Evolutionary conservation across 2,888 invertebrate genomes (phyloP).

Genomic region (Drosophila nr. fundita): DNA sequence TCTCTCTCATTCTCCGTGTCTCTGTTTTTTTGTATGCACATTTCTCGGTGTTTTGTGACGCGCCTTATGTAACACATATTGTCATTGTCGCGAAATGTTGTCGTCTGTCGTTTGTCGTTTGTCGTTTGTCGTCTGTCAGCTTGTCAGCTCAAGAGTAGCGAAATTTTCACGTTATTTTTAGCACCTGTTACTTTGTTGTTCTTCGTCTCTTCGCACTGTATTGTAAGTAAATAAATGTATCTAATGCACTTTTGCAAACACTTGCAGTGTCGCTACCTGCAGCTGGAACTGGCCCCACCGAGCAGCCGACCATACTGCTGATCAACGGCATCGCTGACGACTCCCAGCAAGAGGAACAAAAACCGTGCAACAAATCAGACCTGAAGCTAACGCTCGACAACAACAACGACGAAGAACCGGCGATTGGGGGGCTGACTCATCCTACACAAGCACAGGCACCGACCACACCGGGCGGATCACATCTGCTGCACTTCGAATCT

Average conservation of each 20-base stretch:
- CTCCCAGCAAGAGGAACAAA: slow-evolving; percentile 39
- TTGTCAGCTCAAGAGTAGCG: slow-evolving; percentile 27
- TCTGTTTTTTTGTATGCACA: slow-evolving; percentile 21
- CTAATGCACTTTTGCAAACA: slow-evolving; percentile 12
- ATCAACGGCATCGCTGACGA: slow-evolving; percentile 79
- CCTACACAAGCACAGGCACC: slow-evolving; percentile 40
- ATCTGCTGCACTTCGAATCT: slow-evolving; percentile 83
- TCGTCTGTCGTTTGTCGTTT: slow-evolving; percentile 19
- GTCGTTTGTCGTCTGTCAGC: slow-evolving; percentile 5
- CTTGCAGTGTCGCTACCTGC: slow-evolving; percentile 85
- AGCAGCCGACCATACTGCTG: slow-evolving; percentile 84
- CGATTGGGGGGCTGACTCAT: slow-evolving; percentile 15
- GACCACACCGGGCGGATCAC: slow-evolving; percentile 65
- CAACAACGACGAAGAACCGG: slow-evolving; percentile 39
- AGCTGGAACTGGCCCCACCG: slow-evolving; percentile 80
- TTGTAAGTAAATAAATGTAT: slow-evolving; percentile 35
- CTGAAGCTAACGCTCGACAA: slow-evolving; percentile 52
- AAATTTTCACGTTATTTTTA: slow-evolving; percentile 66
- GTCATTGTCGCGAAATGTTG: slow-evolving; percentile 53
- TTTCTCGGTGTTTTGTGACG: slow-evolving; percentile 35
- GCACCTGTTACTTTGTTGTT: slow-evolving; percentile 60
- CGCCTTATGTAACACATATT: slow-evolving; percentile 65
- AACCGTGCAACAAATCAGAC: slow-evolving; percentile 29
- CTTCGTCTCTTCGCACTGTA: slow-evolving; percentile 5
- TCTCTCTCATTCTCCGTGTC: slow-evolving; percentile 14